Conservation (phyloP, 1,140 invertebrate genomes). For the Portunus trituberculatus region DNA sequence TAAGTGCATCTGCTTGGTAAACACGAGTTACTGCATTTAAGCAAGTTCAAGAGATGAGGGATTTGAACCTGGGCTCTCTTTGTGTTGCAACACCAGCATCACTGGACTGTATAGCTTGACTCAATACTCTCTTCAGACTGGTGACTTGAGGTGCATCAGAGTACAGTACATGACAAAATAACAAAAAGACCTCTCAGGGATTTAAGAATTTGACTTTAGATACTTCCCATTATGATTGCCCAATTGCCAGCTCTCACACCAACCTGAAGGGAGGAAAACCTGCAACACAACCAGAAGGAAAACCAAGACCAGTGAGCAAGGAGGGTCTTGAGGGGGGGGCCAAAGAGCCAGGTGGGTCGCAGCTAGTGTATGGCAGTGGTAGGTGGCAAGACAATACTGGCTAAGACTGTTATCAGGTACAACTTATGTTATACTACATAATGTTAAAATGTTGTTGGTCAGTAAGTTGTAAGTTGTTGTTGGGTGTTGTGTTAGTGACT, state of each 20-base stretch:
- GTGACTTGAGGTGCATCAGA: no score
- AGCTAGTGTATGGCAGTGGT: constrained; percentile 8
- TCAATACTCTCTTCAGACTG: no score
- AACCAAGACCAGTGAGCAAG: neutral
- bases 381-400: neutral
- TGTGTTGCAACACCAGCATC: no score
- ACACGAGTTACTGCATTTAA: no score
- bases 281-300: neutral
- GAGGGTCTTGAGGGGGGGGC: neutral
- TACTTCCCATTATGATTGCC: neutral
- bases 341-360: neutral
- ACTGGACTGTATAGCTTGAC: no score
- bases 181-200: no score
- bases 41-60: no score
- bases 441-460: neutral
- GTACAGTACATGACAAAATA: no score
- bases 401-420: neutral
- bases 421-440: neutral
- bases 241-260: constrained; percentile 10
- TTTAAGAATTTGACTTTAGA: no score
- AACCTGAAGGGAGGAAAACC: neutral
- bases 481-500: neutral
- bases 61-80: no score
- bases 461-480: neutral
- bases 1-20: no score